Base-by-base conservation (phyloP, 2,113 vertebrate species). In the Petroica traversi region DNA sequence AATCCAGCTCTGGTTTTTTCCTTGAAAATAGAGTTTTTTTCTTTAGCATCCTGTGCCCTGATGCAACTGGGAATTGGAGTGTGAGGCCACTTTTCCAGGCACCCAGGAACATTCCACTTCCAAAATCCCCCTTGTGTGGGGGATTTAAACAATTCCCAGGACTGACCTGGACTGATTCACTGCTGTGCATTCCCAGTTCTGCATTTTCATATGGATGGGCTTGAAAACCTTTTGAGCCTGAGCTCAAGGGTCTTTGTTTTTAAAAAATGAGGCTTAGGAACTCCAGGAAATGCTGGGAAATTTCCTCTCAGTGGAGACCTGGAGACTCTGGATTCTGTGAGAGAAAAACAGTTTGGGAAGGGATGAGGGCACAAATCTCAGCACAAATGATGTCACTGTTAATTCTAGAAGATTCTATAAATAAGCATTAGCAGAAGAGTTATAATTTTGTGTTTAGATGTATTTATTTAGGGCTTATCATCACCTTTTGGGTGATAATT, bases 81-180 rank as follows among this genome's bases (percentile, higher is more conserved):
- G 40, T 8, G 41, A 66, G 31, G 13, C 19, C 24, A 5, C 16
- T 77, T 85, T 36, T 54, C 36, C 31, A 7, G 16, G 29, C 11
- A 4, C 3, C 62, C 29, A 3, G 0, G 23, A 20, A 6, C 2
- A 2, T 61, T 40, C 25, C 28, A 1, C 29, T 67, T 38, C 55
- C 38, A 18, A 6, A 72, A 17, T 12, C 33, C 54, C 6, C 0
- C 48, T 10, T 20, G 31, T 9, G 45, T 5, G 3, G 8, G 3
- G 9, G 10, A 9, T 36, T 36, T 14, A n/a, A 54, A 36, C 33
- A 55, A 5, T 36, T 28, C 4, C 31, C 45, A 22, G 68, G 46
- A 29, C 58, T 66, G 61, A 3, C 2, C 4, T 5, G 49, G 45
- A 2, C 10, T 22, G 4, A 4, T 55, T 40, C 38, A 24, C 62